Evolutionary conservation across 2,113 vertebrate genomes (phyloP).

Genomic region (Sakesphorus luctuosus): DNA sequence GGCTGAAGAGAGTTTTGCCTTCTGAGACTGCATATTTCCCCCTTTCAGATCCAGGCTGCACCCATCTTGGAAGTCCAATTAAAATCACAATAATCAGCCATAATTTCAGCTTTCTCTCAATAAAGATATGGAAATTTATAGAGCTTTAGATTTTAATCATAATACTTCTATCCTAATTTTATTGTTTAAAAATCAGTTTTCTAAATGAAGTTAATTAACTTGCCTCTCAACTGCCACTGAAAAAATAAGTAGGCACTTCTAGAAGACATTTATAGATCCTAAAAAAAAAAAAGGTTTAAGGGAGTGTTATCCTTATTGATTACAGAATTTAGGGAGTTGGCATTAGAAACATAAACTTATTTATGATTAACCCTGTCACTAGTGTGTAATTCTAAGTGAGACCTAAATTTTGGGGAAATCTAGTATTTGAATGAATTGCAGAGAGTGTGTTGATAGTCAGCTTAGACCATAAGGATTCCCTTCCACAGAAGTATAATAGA

Average conservation of each 20-base stretch:
- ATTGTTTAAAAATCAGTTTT: neutral
- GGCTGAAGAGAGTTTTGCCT: neutral
- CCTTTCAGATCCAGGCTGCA: neutral
- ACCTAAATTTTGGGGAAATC: neutral
- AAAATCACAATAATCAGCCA: neutral
- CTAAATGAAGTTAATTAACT: neutral
- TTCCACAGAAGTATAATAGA: neutral
- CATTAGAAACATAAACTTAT: neutral
- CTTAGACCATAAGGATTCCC: neutral
- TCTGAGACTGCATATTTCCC: neutral
- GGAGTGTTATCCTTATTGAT: neutral
- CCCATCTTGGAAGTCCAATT: neutral
- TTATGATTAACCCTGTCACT: neutral
- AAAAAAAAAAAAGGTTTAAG: neutral
- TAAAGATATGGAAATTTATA: neutral
- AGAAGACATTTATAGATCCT: neutral
- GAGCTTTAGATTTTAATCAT: neutral
- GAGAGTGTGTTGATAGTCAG: neutral
- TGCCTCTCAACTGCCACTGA: accelerated
- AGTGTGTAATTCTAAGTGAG: neutral
- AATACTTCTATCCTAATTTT: neutral
- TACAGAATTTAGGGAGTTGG: neutral
- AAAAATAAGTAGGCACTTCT: neutral
- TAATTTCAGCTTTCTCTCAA: neutral
- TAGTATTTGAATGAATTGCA: neutral